Base-by-base conservation (phyloP, 2,797 vertebrate genomes). In the Acipenser oxyrinchus region DNA sequence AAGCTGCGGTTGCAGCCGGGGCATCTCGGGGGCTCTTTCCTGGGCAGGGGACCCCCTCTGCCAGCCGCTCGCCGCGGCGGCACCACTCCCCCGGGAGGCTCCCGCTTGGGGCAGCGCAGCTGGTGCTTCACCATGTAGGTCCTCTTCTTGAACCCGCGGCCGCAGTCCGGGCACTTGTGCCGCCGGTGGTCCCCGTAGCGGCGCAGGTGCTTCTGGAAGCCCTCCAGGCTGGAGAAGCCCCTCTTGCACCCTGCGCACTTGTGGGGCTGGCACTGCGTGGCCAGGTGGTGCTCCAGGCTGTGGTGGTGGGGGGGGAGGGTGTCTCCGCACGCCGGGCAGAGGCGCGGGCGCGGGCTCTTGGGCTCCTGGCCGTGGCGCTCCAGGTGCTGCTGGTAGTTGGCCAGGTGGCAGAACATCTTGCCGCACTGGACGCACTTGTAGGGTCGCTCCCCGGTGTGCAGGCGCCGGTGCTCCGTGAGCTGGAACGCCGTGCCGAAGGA, bases 21-120 rank as follows among this genome's bases (percentile, higher is more conserved):
- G 85, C 0, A 77, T 82, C 70, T 81, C 87, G 11, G 84, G 76
- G 64, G 23, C 23, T 37, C 23, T 37, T 4, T 37, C 23, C 23
- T 37, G 23, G 23, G 4, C 23, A 3, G 23, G 23, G 23, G 23
- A 2, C 23, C 2, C 23, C 23, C 23, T 37, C 23, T 37, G 23
- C 23, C 23, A 37, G 23, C 23, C 4, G 23, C 23, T 4, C 23
- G 23, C 23, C 23, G 23, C 23, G 23, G 23, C 23, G 23, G 4
- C 1, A 37, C 23, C 23, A 4, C 23, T 37, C 23, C 23, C 23
- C 23, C 23, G 3, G 23, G 23, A 37, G 23, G 23, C 23, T 37
- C 23, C 23, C 23, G 1, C 23, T 37, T 37, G 23, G 23, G 23
- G 23, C 23, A 37, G 2, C 23, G 8, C 9, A 55, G 52, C 52